Percentiles rank a stretch among this genome's conserved stretches.
Evolutionary conservation across 2,797 vertebrate species (phyloP).

Genomic region (Clarias pachynema): DNA sequence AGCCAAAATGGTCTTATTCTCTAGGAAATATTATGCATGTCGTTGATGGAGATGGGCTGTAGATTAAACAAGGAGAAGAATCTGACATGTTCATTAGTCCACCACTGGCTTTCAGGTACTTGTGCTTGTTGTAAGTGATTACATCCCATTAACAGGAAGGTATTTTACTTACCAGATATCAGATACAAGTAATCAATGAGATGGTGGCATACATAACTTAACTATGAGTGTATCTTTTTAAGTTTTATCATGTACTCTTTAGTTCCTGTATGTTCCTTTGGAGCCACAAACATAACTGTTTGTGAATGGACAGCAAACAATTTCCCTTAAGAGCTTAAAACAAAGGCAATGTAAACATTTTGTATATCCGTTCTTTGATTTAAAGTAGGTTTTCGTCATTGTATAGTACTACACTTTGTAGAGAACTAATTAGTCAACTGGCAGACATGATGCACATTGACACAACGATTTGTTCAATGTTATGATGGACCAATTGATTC

Average conservation of each 20-base stretch:
- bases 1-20: background rate
- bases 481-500: background rate
- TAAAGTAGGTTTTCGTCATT: background rate
- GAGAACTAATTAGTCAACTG: background rate
- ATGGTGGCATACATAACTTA: background rate
- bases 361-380: background rate
- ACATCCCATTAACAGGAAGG: background rate
- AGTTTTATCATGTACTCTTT: background rate
- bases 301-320: background rate
- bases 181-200: background rate
- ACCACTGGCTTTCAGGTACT: background rate
- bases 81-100: background rate
- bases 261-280: background rate
- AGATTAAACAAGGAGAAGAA: background rate
- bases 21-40: background rate
- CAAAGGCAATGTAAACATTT: background rate
- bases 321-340: background rate
- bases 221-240: background rate
- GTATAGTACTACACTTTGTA: background rate
- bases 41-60: background rate
- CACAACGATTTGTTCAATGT: background rate
- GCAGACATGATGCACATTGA: background rate
- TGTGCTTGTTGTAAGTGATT: background rate
- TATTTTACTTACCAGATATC: background rate
- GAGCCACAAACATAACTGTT: background rate